These are phyloP conservation scores for Stenchaetothrips biformis DNA, from an alignment of 2,888 invertebrate genomes.

Conservation along the genomic window DNA sequence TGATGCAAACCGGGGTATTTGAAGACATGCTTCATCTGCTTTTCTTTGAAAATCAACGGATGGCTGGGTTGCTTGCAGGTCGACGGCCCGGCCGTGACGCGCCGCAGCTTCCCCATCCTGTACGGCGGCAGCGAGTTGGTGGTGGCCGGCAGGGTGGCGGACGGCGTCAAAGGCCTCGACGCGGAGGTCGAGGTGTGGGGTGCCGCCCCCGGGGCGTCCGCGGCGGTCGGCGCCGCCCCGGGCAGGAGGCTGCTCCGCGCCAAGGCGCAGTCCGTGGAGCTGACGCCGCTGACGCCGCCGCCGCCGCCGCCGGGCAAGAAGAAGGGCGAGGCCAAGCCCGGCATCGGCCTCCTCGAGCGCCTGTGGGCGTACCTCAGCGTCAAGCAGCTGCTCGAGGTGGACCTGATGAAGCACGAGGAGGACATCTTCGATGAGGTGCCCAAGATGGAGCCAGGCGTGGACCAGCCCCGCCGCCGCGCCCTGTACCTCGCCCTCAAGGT, in stretches of 20 bases:
- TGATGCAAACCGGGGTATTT: too few relatives aligned
- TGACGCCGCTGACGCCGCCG: background rate
- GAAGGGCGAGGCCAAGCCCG: background rate
- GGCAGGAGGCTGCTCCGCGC: background rate
- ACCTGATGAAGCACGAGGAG: conserved; percentile 16
- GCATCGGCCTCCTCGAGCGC: conserved; percentile 44
- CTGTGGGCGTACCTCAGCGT: conserved; percentile 65
- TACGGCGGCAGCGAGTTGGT: conserved; percentile 62
- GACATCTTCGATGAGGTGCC: background rate
- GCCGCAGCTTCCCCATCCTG: conserved; percentile 53
- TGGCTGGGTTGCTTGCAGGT: background rate
- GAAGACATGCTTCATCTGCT: too few relatives aligned
- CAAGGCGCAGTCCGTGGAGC: background rate
- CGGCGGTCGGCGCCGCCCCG: conserved; percentile 38
- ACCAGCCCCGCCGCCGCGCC: conserved; percentile 4
- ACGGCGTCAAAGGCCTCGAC: conserved; percentile 26
- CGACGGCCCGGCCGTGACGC: conserved; percentile 46
- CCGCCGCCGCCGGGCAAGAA: background rate
- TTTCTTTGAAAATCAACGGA: too few relatives aligned
- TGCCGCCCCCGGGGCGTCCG: conserved; percentile 37
- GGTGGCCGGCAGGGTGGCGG: conserved; percentile 53
- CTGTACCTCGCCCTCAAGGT: conserved; percentile 10
- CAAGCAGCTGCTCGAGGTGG: conserved; percentile 55
- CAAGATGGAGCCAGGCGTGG: background rate
- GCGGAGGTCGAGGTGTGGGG: conserved; percentile 26